These are phyloP conservation scores for Syrphus vitripennis DNA, from an alignment of 2,888 invertebrate species.

Conservation along the genomic window DNA sequence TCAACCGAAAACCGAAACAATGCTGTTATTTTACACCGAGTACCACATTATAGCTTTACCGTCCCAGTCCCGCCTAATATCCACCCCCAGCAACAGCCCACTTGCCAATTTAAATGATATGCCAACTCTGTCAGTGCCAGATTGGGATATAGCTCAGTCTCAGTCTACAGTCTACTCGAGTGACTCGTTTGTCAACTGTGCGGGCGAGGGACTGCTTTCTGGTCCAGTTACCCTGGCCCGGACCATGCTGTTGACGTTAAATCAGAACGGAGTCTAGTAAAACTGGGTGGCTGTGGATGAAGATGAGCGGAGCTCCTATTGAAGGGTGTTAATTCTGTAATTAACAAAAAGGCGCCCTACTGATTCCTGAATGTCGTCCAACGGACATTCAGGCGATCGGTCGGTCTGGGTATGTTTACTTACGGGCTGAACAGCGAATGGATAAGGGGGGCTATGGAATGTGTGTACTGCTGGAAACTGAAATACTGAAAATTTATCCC, in stretches of 20 bases:
- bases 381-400: neutral
- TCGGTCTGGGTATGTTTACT: neutral
- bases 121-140: constrained; percentile 67
- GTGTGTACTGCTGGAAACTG: constrained; percentile 29
- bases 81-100: constrained; percentile 39
- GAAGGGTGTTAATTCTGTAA: constrained; percentile 69
- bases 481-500: constrained; percentile 38
- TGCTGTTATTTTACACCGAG: constrained; percentile 64
- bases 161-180: constrained; percentile 47
- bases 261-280: neutral
- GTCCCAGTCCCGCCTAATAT: constrained; percentile 50
- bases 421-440: neutral
- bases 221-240: constrained; percentile 49
- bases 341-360: constrained; percentile 70
- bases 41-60: constrained; percentile 48
- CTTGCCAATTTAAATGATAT: constrained; percentile 69
- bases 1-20: constrained; percentile 49
- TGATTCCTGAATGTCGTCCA: constrained; percentile 61
- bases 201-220: constrained; percentile 59
- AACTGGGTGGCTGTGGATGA: neutral
- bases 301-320: constrained; percentile 36
- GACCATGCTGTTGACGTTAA: constrained; percentile 60
- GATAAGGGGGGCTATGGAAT: neutral
- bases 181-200: constrained; percentile 68
- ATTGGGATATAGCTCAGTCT: constrained; percentile 44